A percentile compares a stretch with the other conserved stretches of the same genome.
phyloP scores from a whole-genome alignment of 2,888 invertebrate genomes.

The Tipula helvola region DNA sequence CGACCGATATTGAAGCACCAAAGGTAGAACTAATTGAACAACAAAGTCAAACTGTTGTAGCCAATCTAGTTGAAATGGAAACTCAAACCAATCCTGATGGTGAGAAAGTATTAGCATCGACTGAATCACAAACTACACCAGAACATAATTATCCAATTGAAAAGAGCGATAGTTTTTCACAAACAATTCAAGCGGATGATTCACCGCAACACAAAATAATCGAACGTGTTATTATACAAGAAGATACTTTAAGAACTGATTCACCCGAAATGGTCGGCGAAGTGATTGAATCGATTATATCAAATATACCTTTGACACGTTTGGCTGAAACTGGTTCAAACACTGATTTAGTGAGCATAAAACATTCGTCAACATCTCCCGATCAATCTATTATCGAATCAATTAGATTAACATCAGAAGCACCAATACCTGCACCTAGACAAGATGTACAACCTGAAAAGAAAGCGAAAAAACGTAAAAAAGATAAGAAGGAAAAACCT shows the following conservation, averaged over 20 bases:
- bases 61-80: constrained; percentile 28
- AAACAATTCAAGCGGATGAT: background rate
- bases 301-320: background rate
- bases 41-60: constrained; percentile 29
- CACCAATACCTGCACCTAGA: background rate
- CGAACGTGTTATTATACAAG: background rate
- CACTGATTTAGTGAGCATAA: background rate
- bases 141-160: background rate
- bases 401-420: background rate
- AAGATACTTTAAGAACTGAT: background rate
- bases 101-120: constrained; percentile 23
- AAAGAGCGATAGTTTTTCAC: constrained; percentile 15
- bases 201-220: background rate
- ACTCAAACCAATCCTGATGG: constrained; percentile 25
- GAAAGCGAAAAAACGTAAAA: background rate
- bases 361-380: background rate
- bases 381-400: background rate
- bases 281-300: background rate
- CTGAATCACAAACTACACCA: constrained; percentile 28
- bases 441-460: background rate
- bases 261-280: background rate
- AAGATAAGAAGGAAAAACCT: background rate
- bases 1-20: constrained; percentile 13
- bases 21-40: constrained; percentile 25
- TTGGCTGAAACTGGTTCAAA: background rate